phyloP scores from a whole-genome alignment of 2,113 vertebrate species.

The Corydoras maculifer region DNA sequence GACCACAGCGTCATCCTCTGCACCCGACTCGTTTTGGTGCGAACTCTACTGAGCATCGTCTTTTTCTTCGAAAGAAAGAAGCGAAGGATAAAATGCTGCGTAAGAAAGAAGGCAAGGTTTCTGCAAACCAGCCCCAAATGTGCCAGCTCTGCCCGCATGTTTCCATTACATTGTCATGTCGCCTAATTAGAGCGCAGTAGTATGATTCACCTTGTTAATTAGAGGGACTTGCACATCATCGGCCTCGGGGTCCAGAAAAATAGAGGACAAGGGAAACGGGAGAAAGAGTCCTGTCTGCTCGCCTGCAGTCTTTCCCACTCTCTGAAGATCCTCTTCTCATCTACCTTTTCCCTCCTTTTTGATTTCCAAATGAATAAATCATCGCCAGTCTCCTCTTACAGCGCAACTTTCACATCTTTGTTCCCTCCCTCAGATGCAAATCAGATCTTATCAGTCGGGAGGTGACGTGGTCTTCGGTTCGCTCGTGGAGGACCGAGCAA shows the following conservation, averaged over 20 bases:
- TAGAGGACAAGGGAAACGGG: conserved; percentile 43
- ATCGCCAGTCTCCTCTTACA: conserved; percentile 87
- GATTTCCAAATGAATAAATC: conserved; percentile 99
- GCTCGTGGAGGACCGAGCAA: conserved; percentile 46
- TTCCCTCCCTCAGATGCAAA: conserved; percentile 84
- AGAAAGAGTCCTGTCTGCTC: conserved; percentile 42
- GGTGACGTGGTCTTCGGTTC: conserved; percentile 64
- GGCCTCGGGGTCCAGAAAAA: conserved; percentile 66
- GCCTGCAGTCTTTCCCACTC: conserved; percentile 83
- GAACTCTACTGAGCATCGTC: too few species aligned
- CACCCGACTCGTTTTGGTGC: too few species aligned
- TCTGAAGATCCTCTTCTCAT: conserved; percentile 98
- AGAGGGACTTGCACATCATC: conserved; percentile 93
- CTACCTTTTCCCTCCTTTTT: conserved; percentile 78
- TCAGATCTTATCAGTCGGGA: conserved; percentile 93
- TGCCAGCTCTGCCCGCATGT: conserved; percentile 77
- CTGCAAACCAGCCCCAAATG: conserved; percentile 66
- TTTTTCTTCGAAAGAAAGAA: conserved; percentile 21
- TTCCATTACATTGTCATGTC: conserved; percentile 97
- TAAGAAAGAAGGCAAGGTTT: conserved; percentile 46
- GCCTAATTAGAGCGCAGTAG: conserved; percentile 97
- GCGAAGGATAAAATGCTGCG: conserved; percentile 26
- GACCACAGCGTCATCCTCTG: too few species aligned
- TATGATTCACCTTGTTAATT: conserved; percentile 99
- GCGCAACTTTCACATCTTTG: conserved; percentile 69